Conservation (phyloP, 2,888 invertebrate genomes). For the Dysmachus trigonus region DNA sequence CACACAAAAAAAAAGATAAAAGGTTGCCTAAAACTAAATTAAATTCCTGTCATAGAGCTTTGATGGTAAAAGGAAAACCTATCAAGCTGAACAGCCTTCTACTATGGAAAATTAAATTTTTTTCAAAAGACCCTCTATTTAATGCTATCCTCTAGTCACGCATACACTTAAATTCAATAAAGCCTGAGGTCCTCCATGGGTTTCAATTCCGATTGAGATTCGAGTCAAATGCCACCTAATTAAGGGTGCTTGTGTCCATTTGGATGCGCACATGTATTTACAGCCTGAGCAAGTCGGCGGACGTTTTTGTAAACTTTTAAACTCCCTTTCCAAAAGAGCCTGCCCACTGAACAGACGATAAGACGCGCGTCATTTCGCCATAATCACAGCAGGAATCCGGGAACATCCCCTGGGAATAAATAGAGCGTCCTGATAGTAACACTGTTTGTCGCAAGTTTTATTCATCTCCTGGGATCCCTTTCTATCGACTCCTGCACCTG, state of each 20-base stretch:
- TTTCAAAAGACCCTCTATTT: not conserved
- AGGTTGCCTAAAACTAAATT: not conserved
- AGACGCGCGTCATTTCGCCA: not conserved
- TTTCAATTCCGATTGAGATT: slow-evolving; percentile 11
- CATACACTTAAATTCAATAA: not conserved
- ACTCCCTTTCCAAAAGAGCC: not conserved
- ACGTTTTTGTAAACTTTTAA: slow-evolving; percentile 1
- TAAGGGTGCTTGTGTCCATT: not conserved
- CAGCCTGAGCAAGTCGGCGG: not conserved
- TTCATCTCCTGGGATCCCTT: not conserved
- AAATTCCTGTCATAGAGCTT: not conserved
- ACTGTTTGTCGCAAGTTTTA: not conserved
- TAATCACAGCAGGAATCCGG: not conserved
- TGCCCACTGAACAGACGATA: not conserved
- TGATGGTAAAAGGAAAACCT: not conserved
- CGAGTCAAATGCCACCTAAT: slow-evolving; percentile 19
- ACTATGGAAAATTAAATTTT: not conserved
- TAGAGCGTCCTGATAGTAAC: not conserved
- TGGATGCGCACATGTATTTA: not conserved
- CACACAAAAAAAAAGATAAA: too few relatives aligned
- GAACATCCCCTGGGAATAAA: not conserved
- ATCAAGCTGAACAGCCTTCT: not conserved
- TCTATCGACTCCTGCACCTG: not conserved
- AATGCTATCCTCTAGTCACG: not conserved
- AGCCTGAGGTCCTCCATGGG: not conserved